Evolutionary conservation across 2,113 vertebrate species (phyloP).

Genomic region (Aphyosemion australe): DNA sequence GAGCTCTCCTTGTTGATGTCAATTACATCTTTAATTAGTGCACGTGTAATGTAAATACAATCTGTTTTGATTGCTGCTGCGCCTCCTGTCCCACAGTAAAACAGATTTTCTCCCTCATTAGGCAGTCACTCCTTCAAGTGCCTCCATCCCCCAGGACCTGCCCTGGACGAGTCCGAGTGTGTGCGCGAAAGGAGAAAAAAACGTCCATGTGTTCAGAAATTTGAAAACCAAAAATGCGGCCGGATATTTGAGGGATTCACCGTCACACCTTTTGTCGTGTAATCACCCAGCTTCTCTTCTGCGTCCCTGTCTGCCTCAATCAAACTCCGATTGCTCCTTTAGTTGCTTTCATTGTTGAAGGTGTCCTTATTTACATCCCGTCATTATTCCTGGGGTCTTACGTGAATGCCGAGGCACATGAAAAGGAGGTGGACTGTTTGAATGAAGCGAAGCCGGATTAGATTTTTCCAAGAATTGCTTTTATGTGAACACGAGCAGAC

Average conservation of each 20-base stretch:
- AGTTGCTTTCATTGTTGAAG: slow-evolving; percentile 53
- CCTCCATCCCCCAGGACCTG: slow-evolving; percentile 64
- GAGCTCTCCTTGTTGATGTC: slow-evolving; percentile 68
- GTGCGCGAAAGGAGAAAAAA: slow-evolving; percentile 13
- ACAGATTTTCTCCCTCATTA: slow-evolving; percentile 79
- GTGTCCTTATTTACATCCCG: slow-evolving; percentile 44
- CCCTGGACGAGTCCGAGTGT: slow-evolving; percentile 34
- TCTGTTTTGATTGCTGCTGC: slow-evolving; percentile 67
- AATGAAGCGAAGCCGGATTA: slow-evolving; percentile 17
- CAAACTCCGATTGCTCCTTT: slow-evolving; percentile 47
- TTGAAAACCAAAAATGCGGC: background rate
- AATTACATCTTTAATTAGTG: slow-evolving; percentile 76
- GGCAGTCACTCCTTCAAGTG: slow-evolving; percentile 77
- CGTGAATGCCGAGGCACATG: slow-evolving; percentile 39
- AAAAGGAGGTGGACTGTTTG: slow-evolving; percentile 32
- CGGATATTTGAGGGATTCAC: background rate
- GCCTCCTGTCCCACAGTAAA: slow-evolving; percentile 65
- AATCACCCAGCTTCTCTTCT: slow-evolving; percentile 25
- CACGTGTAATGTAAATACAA: slow-evolving; percentile 77
- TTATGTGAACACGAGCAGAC: slow-evolving; percentile 41
- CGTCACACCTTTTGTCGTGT: background rate
- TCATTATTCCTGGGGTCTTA: slow-evolving; percentile 33
- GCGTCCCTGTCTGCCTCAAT: slow-evolving; percentile 20
- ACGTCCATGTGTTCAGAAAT: slow-evolving; percentile 28
- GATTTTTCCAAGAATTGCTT: slow-evolving; percentile 14